These are phyloP conservation scores for Mobula hypostoma DNA, from an alignment of 2,113 vertebrate genomes.

Conservation along the genomic window DNA sequence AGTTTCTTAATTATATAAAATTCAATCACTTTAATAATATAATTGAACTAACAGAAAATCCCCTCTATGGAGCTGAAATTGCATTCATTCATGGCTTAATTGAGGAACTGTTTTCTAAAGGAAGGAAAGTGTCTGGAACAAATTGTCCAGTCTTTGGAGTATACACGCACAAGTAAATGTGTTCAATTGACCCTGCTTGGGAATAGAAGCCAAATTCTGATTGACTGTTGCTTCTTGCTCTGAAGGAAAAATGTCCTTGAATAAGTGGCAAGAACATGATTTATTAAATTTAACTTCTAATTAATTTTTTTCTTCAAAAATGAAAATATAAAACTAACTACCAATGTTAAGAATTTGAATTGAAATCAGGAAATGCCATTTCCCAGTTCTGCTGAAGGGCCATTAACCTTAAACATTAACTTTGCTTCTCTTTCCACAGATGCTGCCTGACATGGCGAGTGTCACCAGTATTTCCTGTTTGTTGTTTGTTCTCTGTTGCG, in stretches of 20 bases:
- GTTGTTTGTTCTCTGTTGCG: background rate
- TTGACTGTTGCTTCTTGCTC: background rate
- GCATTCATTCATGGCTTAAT: background rate
- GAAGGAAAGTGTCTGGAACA: background rate
- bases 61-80: background rate
- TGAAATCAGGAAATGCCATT: too few relatives aligned
- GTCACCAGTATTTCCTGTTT: too few relatives aligned
- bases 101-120: background rate
- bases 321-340: too few relatives aligned
- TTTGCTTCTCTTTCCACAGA: too few relatives aligned
- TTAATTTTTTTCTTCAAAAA: background rate
- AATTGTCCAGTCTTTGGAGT: background rate
- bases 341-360: too few relatives aligned
- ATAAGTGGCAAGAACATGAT: background rate
- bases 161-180: background rate
- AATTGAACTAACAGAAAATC: background rate
- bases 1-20: constrained; percentile 4
- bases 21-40: background rate
- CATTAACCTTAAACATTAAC: too few relatives aligned
- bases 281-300: background rate
- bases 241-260: background rate
- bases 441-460: too few relatives aligned
- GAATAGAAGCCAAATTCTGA: background rate
- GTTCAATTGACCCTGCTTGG: background rate
- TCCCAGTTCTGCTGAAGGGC: too few relatives aligned